Percentiles rank a stretch among this genome's conserved stretches.
Conservation (phyloP, 2,888 invertebrate species). For the Pediacus dermestoides region DNA sequence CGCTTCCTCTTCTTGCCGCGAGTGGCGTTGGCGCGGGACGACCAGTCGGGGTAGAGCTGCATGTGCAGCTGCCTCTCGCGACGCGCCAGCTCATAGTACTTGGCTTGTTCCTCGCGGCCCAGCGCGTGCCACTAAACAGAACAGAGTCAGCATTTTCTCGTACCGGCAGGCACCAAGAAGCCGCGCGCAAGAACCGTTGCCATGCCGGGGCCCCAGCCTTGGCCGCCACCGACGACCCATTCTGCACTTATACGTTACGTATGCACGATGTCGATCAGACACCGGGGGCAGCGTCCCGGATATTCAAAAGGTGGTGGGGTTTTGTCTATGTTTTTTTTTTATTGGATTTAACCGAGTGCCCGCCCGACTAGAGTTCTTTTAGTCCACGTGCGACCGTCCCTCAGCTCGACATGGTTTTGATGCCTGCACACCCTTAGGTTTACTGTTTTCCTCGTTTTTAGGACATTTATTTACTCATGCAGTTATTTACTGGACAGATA, state of each 20-base stretch:
- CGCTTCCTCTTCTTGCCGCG: conserved; percentile 99
- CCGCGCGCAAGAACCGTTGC: conserved; percentile 35
- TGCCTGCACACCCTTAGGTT: too few species aligned
- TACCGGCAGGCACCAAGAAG: conserved; percentile 53
- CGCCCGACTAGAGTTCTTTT: too few species aligned
- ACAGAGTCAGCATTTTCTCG: conserved; percentile 41
- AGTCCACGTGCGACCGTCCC: too few species aligned
- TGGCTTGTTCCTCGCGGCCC: conserved; percentile 99
- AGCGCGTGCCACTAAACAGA: conserved; percentile 95
- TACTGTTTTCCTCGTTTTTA: too few species aligned
- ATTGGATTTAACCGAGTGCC: too few species aligned
- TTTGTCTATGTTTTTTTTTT: conserved; percentile 13
- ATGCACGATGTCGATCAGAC: conserved; percentile 32
- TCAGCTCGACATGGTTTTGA: too few species aligned
- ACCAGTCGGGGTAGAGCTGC: conserved; percentile 99
- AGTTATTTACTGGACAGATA: too few species aligned
- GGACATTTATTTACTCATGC: too few species aligned
- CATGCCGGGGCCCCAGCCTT: conserved; percentile 31
- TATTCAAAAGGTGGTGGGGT: conserved; percentile 21
- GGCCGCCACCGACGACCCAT: conserved; percentile 39
- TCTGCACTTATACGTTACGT: conserved; percentile 35
- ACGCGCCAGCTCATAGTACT: conserved; percentile 99
- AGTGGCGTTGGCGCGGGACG: conserved; percentile 99
- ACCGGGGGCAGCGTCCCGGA: conserved; percentile 22
- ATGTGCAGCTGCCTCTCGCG: conserved; percentile 99